Base-by-base conservation (phyloP, 1,140 invertebrate genomes). In the Drosophila suzukii region DNA sequence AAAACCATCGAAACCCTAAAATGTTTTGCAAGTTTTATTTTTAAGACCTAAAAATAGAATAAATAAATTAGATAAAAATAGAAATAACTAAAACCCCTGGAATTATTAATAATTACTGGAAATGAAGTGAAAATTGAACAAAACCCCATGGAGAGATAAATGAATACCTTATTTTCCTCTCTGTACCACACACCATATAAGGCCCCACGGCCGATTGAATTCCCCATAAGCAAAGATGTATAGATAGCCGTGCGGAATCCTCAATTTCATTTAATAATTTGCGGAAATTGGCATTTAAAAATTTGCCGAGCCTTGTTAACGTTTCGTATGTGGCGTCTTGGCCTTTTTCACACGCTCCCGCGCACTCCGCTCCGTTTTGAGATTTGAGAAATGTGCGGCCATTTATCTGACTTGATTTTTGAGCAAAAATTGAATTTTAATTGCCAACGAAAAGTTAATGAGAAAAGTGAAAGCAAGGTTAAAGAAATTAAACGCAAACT, bases 231-330 rank as follows among this genome's bases (percentile, higher is more conserved):
- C 41, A 70, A 27, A 86, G 78, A 75, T 86, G 84, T 71, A 56
- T 55, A 79, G 79, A 86, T 86, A 75, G 78, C 83, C 55, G 78
- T 88, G 30, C 78, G 76, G 70, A 76, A 81, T 78, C 82, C 85
- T 81, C 83, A 83, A 88, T 88, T 88, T 88, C 84, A 83, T 88
- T 89, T 89, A 89, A 89, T 89, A 89, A 89, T 89, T 88, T 89
- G 68, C 80, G 84, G 84, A 89, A 90, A 89, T 89, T 90, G 84
- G 84, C 84, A 89, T 89, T 89, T 89, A 89, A 78, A 79, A 89
- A 89, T 89, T 89, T 80, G 67, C 76, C 49, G 61, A 53, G 76
- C 55, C 84, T 88, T 88, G 84, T 88, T 88, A 86, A 68, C 71
- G 78, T 86, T 63, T 39, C 60, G 44, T 39, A 57, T 59, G 61